Conservation (phyloP, 2,113 vertebrate genomes). For the Platichthys stellatus region DNA sequence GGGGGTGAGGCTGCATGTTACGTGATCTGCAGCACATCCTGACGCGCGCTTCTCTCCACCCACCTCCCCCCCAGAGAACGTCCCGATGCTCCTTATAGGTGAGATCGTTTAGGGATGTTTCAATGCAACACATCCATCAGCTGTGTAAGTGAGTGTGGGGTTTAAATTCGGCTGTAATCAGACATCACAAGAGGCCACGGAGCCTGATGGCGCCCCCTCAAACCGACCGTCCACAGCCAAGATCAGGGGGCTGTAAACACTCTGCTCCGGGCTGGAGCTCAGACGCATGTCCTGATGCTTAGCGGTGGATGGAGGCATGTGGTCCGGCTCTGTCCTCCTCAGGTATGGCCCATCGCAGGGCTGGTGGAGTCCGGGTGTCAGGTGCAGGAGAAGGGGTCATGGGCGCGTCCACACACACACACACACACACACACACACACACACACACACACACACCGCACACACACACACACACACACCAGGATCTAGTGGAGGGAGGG, state of each 20-base stretch:
- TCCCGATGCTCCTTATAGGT: too few species aligned
- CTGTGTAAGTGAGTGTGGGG: too few species aligned
- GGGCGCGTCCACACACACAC: constrained; percentile 64
- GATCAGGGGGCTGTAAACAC: too few species aligned
- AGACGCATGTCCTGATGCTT: neutral
- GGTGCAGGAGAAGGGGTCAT: constrained; percentile 55
- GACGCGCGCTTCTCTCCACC: constrained; percentile 27
- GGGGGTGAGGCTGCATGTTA: constrained; percentile 29
- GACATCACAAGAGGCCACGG: neutral
- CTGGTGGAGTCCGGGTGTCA: constrained; percentile 1
- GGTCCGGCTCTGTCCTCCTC: neutral
- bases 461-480: constrained; percentile 31
- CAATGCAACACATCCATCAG: neutral
- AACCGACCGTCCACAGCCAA: too few species aligned
- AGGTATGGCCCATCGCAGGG: neutral
- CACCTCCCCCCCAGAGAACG: too few species aligned
- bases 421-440: too few species aligned
- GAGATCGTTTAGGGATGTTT: neutral
- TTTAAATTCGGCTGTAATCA: neutral
- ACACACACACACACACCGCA: constrained; percentile 30
- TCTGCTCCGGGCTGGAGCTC: too few species aligned
- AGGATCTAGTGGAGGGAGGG: constrained; percentile 16
- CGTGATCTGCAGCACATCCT: constrained; percentile 42
- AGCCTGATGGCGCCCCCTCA: neutral
- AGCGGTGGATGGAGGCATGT: too few species aligned